phyloP scores from a whole-genome alignment of 2,113 vertebrate genomes.

The Triplophysa rosa region DNA sequence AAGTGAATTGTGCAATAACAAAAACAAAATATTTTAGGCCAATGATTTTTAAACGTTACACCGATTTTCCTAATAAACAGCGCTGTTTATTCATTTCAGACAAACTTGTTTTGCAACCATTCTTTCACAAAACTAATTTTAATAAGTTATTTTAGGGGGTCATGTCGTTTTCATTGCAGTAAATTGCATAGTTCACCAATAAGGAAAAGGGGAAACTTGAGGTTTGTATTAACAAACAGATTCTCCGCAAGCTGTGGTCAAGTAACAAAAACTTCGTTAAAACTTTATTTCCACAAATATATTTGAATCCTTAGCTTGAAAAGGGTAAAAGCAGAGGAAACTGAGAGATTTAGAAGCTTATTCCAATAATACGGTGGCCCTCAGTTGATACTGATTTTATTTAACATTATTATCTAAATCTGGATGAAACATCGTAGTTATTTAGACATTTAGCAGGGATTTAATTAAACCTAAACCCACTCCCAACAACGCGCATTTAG shows the following conservation, averaged over 20 bases:
- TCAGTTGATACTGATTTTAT: constrained; percentile 55
- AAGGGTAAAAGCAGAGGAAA: constrained; percentile 17
- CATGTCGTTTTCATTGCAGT: constrained; percentile 45
- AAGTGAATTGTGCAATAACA: constrained; percentile 75
- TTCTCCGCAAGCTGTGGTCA: constrained; percentile 1
- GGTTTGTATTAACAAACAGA: not conserved
- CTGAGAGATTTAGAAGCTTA: constrained; percentile 22
- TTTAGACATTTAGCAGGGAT: constrained; percentile 65
- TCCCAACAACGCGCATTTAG: constrained; percentile 56
- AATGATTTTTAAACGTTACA: constrained; percentile 62
- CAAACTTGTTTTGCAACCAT: not conserved
- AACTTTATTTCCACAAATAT: constrained; percentile 26
- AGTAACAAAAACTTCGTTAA: not conserved
- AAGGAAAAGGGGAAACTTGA: constrained; percentile 20
- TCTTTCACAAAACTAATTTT: not conserved
- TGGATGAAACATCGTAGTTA: constrained; percentile 61
- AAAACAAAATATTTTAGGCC: constrained; percentile 58
- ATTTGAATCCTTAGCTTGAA: constrained; percentile 13
- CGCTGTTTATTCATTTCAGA: constrained; percentile 52
- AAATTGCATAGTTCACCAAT: constrained; percentile 79
- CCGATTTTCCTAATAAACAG: constrained; percentile 53
- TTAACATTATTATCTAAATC: constrained; percentile 57
- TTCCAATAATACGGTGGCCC: constrained; percentile 40
- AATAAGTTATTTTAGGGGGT: constrained; percentile 27
- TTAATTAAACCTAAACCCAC: constrained; percentile 66